Conservation (phyloP, 2,888 invertebrate genomes). For the Clitarchus hookeri region DNA sequence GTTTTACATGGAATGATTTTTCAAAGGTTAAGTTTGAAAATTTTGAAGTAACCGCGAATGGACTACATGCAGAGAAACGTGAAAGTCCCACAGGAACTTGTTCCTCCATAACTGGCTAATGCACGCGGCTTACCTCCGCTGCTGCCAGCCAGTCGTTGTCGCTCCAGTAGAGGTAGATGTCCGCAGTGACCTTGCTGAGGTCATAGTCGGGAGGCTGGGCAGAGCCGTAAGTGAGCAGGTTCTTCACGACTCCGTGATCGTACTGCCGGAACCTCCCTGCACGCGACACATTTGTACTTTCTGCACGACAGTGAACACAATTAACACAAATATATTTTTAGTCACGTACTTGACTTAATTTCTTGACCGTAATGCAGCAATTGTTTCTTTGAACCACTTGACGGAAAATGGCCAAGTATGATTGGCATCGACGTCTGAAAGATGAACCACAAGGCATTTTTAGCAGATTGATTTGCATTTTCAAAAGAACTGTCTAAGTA, state of each 20-base stretch:
- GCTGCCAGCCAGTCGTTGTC: conserved; percentile 32
- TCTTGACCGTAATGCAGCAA: conserved; percentile 22
- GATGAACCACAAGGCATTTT: not conserved
- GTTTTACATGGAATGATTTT: no score
- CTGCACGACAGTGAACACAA: no score
- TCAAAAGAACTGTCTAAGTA: no score
- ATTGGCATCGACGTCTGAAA: conserved; percentile 26
- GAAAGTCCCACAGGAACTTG: no score
- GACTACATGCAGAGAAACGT: no score
- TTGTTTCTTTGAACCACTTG: not conserved
- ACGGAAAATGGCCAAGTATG: conserved; percentile 5
- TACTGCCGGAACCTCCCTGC: conserved; percentile 37
- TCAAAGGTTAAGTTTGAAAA: no score
- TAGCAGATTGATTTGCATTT: no score
- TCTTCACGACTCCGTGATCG: conserved; percentile 36
- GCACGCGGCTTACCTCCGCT: not conserved
- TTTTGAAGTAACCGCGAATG: no score
- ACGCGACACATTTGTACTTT: no score
- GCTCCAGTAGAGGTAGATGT: conserved; percentile 26
- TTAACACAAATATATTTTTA: not conserved
- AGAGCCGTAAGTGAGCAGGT: conserved; percentile 33
- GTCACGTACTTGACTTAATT: conserved; percentile 11
- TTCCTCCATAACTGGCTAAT: not conserved
- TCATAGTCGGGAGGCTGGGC: conserved; percentile 34
- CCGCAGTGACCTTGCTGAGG: conserved; percentile 28